Conservation (phyloP, 2,113 vertebrate species). For the Nycticebus coucang region DNA sequence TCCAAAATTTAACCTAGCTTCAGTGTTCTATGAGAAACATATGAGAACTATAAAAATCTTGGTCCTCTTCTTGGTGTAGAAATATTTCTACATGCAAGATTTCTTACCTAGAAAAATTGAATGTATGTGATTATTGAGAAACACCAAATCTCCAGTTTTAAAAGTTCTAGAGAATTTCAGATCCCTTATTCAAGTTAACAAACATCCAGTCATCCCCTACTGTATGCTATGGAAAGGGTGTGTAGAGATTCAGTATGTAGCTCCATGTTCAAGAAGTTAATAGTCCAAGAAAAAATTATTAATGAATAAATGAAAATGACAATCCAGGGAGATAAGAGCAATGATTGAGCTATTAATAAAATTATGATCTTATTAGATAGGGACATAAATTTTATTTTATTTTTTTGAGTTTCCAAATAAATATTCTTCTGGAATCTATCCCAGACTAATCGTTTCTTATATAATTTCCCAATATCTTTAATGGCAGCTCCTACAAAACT, state of each 20-base stretch:
- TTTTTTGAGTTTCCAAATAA: constrained; percentile 34
- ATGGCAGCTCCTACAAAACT: constrained; percentile 53
- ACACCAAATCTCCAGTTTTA: neutral
- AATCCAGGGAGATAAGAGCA: neutral
- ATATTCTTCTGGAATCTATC: constrained; percentile 43
- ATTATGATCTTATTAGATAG: neutral
- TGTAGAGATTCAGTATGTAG: neutral
- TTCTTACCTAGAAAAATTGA: constrained; percentile 21
- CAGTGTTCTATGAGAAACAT: neutral
- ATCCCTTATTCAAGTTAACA: neutral
- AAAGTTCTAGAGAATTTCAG: neutral
- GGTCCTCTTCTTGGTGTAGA: neutral
- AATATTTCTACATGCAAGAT: neutral
- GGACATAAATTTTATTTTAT: neutral
- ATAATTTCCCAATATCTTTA: constrained; percentile 58
- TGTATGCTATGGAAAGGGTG: neutral
- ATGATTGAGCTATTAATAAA: constrained; percentile 18
- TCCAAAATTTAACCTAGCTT: neutral
- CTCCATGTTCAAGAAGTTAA: neutral
- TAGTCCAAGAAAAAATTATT: neutral
- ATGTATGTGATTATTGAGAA: neutral
- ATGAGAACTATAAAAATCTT: neutral
- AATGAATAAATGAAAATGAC: neutral
- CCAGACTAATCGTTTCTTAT: constrained; percentile 78
- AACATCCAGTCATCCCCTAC: neutral